Evolutionary conservation across 2,797 vertebrate genomes (phyloP).

Genomic region (Parauchenoglanis ngamensis): DNA sequence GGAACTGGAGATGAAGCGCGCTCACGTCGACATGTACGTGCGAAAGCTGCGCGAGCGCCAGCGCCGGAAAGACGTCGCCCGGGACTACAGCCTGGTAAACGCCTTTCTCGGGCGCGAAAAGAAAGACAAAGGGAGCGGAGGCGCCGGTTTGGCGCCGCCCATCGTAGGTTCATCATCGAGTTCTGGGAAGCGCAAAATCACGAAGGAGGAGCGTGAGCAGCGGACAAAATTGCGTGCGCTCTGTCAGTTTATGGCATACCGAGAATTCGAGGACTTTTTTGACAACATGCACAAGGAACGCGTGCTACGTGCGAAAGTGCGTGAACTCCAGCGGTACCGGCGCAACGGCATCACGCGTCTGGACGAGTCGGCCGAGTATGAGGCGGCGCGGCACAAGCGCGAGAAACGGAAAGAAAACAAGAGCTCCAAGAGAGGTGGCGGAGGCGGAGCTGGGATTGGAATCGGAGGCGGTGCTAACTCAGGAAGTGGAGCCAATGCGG

Average conservation of each 20-base stretch:
- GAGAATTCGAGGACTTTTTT: conserved; percentile 94
- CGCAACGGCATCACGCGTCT: conserved; percentile 91
- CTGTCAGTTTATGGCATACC: conserved; percentile 96
- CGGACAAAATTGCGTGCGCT: conserved; percentile 85
- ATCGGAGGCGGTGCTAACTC: conserved; percentile 62
- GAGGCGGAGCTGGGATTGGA: conserved; percentile 71
- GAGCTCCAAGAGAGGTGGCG: conserved; percentile 79
- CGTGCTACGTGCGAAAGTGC: conserved; percentile 87
- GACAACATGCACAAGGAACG: conserved; percentile 97
- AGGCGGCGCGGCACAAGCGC: conserved; percentile 92
- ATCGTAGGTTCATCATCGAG: conserved; percentile 49
- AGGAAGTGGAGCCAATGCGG: conserved; percentile 60
- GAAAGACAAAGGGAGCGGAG: conserved; percentile 76
- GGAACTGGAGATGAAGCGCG: conserved; percentile 94
- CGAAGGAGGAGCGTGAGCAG: conserved; percentile 94
- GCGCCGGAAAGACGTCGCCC: conserved; percentile 91
- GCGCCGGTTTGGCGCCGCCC: conserved; percentile 12
- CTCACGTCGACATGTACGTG: conserved; percentile 98
- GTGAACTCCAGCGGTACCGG: conserved; percentile 93
- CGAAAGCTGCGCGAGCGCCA: conserved; percentile 91
- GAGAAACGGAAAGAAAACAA: conserved; percentile 95
- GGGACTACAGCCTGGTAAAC: conserved; percentile 92
- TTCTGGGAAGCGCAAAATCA: conserved; percentile 84
- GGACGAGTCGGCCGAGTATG: conserved; percentile 92
- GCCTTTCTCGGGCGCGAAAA: conserved; percentile 89